Evolutionary conservation across 2,888 invertebrate species (phyloP), one percentile per base, ranked within the genome.

Genomic region (Liopterus haemorrhoidalis): DNA sequence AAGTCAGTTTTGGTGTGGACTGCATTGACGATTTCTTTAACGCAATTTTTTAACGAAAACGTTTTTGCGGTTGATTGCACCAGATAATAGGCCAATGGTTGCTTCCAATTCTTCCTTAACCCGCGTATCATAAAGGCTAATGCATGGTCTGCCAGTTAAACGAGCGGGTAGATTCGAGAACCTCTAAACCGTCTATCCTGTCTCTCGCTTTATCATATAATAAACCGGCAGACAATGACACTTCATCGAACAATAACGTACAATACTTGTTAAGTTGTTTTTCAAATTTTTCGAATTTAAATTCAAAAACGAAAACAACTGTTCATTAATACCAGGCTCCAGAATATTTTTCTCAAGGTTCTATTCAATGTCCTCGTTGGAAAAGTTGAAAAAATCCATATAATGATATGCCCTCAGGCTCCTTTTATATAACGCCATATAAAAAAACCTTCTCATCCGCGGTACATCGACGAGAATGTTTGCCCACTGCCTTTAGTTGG

Each of bases 51-150:
- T 18, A 27, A 14, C n/a, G 27, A 18, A 9, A n/a, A 38, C n/a
- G 8, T 11, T 18, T 38, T 38, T 18, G 27, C 38, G 18, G 15
- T 9, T 27, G 18, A 27, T n/a, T 28, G 16, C 16, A 20, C 20
- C n/a, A 39, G 28, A 27, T 39, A 39, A 14, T 11, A 39, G 18
- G 28, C 39, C 25, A 39, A 16, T 2, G 39, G 18, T 27, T 39
- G 28, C 12, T 39, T 39, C 39, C 39, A 39, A 11, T 27, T 39
- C 5, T n/a, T 15, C 6, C 9, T 15, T 16, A 39, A 16, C n/a
- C 28, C 39, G n/a, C 39, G 28, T 16, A 39, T 39, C 39, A 39
- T 39, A 27, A 36, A 36, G 9, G 24, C 36, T 12, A 36, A 24
- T 14, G 22, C 36, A 22, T 22, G 22, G 24, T 36, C 36, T 8